phyloP scores from a whole-genome alignment of 2,888 invertebrate species.

The Dicycla oo region DNA sequence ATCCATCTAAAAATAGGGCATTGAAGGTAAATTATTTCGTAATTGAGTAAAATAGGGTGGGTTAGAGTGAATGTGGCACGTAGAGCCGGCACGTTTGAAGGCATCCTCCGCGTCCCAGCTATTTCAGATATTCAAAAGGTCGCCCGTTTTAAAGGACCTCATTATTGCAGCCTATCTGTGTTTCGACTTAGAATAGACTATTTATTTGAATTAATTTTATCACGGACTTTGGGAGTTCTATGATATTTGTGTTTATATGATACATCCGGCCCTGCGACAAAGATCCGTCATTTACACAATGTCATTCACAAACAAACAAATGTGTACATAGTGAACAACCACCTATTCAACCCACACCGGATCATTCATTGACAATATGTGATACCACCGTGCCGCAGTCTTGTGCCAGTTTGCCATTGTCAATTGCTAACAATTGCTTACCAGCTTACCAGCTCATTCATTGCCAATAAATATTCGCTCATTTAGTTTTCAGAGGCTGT shows the following conservation, averaged over 20 bases:
- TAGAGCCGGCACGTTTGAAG: conserved; percentile 67
- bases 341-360: too few species aligned
- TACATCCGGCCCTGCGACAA: neutral
- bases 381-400: too few species aligned
- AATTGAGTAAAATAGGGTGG: conserved; percentile 71
- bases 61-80: conserved; percentile 73
- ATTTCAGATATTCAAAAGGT: conserved; percentile 82
- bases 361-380: too few species aligned
- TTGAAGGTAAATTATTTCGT: conserved; percentile 71
- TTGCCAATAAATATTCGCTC: too few species aligned
- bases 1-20: conserved; percentile 62
- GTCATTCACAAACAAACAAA: too few species aligned
- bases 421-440: too few species aligned
- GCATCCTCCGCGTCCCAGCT: conserved; percentile 70
- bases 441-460: too few species aligned
- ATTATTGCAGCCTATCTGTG: conserved; percentile 69
- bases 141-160: conserved; percentile 75
- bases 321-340: too few species aligned
- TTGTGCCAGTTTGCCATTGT: too few species aligned
- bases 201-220: conserved; percentile 63
- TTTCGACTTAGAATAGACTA: conserved; percentile 68
- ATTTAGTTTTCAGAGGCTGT: too few species aligned
- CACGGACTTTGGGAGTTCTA: conserved; percentile 18
- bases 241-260: neutral
- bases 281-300: neutral